Evolutionary conservation across 2,888 invertebrate species (phyloP), one percentile per base, ranked within the genome.

Genomic region (Coleophora deauratella): DNA sequence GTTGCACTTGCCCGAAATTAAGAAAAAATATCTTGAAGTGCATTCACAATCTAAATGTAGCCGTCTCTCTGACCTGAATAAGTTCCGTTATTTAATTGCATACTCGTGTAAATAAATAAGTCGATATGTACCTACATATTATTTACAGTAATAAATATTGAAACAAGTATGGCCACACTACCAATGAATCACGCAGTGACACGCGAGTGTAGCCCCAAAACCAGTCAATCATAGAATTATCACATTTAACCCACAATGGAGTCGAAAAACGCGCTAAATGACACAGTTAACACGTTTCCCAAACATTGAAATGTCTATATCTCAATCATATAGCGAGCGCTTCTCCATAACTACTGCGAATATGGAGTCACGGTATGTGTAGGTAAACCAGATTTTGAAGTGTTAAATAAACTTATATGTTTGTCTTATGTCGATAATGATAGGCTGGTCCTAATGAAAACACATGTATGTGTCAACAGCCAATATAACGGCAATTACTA

Each of bases 191-290:
- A 21, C 21, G 21, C 21, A 21, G n/a, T n/a, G n/a, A 21, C 21
- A 21, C 6, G 13, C 35, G 28, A 12, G 14, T 51, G 57, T 44
- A 57, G 49, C 51, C 38, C 49, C 53, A 46, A 49, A 46, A 50
- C 60, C 52, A 58, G 58, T 56, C 73, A 65, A 72, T 72, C 72
- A 72, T 70, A 70, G 72, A 76, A 80, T 79, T 79, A 78, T 77
- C 77, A 78, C 76, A 57, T 63, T 51, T 47, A 54, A 55, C 54
- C 55, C 50, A 62, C 63, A 66, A 66, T 60, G 55, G 54, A 54
- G 58, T 45, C 48, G 50, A 46, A 50, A 47, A 38, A 53, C 42
- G 35, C 52, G 58, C 53, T 67, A 70, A 58, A 21, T 21, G 21
- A 6, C 3, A 21, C 47, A 27, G 33, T 46, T 55, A 57, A 60